Evolutionary conservation across 1,140 invertebrate genomes (phyloP).

Genomic region (Meloidogyne chitwoodi): DNA sequence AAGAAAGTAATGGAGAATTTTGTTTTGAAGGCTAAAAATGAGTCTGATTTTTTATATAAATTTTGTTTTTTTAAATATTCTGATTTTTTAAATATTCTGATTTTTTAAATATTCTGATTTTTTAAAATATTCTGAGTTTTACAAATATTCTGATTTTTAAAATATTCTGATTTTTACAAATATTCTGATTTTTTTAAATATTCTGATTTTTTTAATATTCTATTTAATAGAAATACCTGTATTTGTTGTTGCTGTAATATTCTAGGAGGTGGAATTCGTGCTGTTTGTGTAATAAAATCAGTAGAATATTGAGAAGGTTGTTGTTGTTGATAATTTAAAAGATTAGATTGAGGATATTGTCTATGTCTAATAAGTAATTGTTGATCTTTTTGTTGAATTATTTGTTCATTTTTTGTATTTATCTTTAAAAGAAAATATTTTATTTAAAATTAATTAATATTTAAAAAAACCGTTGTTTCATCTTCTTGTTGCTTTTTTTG

Average conservation of each 20-base stretch:
- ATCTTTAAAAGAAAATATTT: background rate
- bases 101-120: too few relatives aligned
- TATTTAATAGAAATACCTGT: too few relatives aligned
- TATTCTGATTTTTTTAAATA: too few relatives aligned
- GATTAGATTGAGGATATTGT: slow-evolving; percentile 10
- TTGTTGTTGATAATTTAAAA: slow-evolving; percentile 2
- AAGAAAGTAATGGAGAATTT: background rate
- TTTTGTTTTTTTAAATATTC: too few relatives aligned
- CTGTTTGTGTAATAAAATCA: slow-evolving; percentile 30
- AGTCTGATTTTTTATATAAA: too few relatives aligned
- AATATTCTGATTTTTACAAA: too few relatives aligned
- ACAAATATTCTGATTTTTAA: too few relatives aligned
- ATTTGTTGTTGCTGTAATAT: slow-evolving; percentile 28
- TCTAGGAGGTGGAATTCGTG: slow-evolving; percentile 42
- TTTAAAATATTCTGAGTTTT: too few relatives aligned
- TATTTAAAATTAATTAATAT: background rate
- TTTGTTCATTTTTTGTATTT: background rate
- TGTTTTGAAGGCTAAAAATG: background rate
- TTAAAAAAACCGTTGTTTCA: background rate
- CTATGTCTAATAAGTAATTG: slow-evolving; percentile 1
- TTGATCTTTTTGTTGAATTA: background rate
- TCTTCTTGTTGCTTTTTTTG: slow-evolving; percentile 14
- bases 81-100: too few relatives aligned
- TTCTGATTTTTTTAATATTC: too few relatives aligned
- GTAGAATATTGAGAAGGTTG: background rate